Evolutionary conservation across 2,113 vertebrate genomes (phyloP).

Genomic region (Gallinago jamesoni): DNA sequence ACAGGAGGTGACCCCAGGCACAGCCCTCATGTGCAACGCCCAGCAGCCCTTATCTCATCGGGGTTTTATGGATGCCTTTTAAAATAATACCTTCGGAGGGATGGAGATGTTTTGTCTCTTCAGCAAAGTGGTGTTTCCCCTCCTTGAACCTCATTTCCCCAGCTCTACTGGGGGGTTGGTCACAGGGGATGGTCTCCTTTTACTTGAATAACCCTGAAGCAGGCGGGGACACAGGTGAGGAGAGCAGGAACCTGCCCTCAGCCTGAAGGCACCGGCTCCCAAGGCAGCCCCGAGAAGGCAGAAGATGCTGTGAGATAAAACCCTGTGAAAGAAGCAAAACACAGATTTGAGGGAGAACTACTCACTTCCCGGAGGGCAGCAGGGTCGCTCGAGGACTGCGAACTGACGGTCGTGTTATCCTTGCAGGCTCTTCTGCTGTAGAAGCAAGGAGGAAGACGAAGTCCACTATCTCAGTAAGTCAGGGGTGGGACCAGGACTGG

Average conservation of each 20-base stretch:
- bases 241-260: not conserved
- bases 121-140: not conserved
- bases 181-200: not conserved
- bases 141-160: not conserved
- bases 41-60: not conserved
- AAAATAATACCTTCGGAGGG: fast-evolving
- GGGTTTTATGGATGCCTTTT: not conserved
- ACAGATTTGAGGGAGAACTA: not conserved
- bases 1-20: fast-evolving
- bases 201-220: not conserved
- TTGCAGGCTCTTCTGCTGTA: slow-evolving; percentile 18
- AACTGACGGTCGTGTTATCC: not conserved
- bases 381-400: fast-evolving
- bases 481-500: not conserved
- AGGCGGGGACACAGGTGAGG: not conserved
- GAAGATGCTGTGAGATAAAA: not conserved
- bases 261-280: not conserved
- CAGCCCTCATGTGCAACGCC: fast-evolving
- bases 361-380: not conserved
- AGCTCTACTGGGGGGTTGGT: not conserved
- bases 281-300: fast-evolving
- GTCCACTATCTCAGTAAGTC: not conserved
- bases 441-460: not conserved
- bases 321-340: fast-evolving
- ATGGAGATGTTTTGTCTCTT: not conserved